These are phyloP conservation scores for Taurulus bubalis DNA, from an alignment of 2,113 vertebrate genomes.

Conservation along the genomic window DNA sequence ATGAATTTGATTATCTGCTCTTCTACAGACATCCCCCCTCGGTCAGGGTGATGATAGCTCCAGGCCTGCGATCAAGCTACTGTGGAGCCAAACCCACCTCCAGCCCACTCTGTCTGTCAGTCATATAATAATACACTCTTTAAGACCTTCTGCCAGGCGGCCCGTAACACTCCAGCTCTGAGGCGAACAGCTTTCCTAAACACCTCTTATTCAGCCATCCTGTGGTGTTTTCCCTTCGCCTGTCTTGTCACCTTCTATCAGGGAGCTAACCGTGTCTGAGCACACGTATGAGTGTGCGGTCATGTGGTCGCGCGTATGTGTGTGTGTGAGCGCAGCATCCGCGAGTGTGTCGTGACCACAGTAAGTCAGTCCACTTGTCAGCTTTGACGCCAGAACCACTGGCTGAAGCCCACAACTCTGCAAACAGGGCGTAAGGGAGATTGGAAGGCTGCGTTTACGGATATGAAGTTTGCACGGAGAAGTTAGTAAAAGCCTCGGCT, in stretches of 20 bases:
- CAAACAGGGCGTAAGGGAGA: constrained; percentile 24
- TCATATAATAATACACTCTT: constrained; percentile 44
- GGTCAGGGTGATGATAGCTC: constrained; percentile 66
- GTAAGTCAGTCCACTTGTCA: constrained; percentile 67
- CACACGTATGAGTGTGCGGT: constrained; percentile 32
- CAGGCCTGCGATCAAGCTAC: constrained; percentile 62
- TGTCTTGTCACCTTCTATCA: constrained; percentile 55
- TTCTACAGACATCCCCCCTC: constrained; percentile 16
- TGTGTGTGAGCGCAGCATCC: constrained; percentile 7
- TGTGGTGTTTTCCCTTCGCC: constrained; percentile 42
- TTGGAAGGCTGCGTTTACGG: constrained; percentile 13
- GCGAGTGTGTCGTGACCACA: constrained; percentile 65
- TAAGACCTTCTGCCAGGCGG: constrained; percentile 31
- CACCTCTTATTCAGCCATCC: constrained; percentile 51
- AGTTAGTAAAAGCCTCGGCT: constrained; percentile 31
- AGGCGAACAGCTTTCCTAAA: constrained; percentile 64
- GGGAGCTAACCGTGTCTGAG: not conserved
- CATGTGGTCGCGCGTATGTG: constrained; percentile 3
- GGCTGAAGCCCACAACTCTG: constrained; percentile 47
- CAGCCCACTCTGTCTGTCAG: constrained; percentile 50
- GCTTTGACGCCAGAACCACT: constrained; percentile 67
- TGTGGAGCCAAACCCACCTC: constrained; percentile 46
- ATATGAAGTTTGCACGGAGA: constrained; percentile 47
- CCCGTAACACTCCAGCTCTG: constrained; percentile 31
- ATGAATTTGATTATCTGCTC: constrained; percentile 49